Evolutionary conservation across 1,140 invertebrate genomes (phyloP), one percentile per base, ranked within the genome.

Genomic region (Trichonephila clavata): DNA sequence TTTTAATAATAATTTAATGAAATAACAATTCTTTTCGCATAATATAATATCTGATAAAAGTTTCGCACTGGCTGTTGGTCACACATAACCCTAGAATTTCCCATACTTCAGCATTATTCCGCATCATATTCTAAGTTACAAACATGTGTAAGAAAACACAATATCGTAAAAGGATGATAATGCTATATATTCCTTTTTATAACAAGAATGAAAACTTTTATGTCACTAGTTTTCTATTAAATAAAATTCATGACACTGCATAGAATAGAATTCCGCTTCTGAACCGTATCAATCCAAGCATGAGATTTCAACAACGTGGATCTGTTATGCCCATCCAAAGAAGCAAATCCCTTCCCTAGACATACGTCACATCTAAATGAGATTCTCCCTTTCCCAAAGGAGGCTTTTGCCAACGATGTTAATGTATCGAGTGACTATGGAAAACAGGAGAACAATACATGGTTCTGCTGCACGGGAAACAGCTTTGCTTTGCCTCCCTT

Each of bases 381-480:
- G 68, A 77, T 77, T 77, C 32, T 18, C 24, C 14, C 68, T 13
- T 32, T 77, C 68, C 27, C 68, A 27, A 27, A 27, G 68, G 68
- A 77, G 10, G 68, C 81, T n/a, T 57, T 20, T n/a, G 21, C 39
- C 39, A 84, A 84, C 43, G 39, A 84, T 50, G 81, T 59, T 84
- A 84, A 84, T 84, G 81, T 84, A 84, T 84, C 81, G 57, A 14
- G 21, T 84, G 81, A 84, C 81, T 50, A 50, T 43, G 81, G 71
- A 77, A 77, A 77, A 77, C n/a, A 77, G 81, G 81, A 20, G 43
- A 83, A 50, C 81, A 83, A 84, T 59, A n/a, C 7, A 50, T 21
- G 27, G 13, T 8, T 24, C 2, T 50, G 43, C 2, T 10, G 43
- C 80, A 57, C 20, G 50, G 50, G 50, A 7, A 50, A 50, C 50